Evolutionary conservation across 2,113 vertebrate species (phyloP).

Genomic region (Paratilapia polleni): DNA sequence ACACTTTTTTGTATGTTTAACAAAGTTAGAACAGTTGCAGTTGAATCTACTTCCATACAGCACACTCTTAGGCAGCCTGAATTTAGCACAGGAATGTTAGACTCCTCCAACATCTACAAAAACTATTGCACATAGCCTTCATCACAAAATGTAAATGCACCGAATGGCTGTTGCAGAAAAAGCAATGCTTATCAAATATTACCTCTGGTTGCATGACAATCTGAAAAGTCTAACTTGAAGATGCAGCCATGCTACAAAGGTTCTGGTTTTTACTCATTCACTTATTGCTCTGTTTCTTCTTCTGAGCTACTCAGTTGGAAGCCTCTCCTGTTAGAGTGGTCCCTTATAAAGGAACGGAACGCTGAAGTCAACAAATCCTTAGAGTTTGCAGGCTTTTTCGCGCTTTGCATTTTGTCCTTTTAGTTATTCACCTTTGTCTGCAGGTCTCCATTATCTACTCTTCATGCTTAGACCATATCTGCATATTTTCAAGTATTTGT

Average conservation of each 20-base stretch:
- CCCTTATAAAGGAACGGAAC: constrained; percentile 36
- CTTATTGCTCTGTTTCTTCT: neutral
- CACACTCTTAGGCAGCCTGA: too few relatives aligned
- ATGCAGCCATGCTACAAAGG: neutral
- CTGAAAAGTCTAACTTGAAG: neutral
- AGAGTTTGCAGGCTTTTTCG: neutral
- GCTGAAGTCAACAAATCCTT: constrained; percentile 17
- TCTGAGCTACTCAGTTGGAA: constrained; percentile 9
- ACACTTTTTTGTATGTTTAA: too few relatives aligned
- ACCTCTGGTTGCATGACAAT: neutral
- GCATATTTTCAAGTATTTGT: neutral
- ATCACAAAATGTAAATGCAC: neutral
- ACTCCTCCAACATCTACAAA: too few relatives aligned
- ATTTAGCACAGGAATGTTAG: too few relatives aligned
- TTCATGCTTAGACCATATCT: neutral
- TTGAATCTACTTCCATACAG: too few relatives aligned
- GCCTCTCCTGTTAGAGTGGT: neutral
- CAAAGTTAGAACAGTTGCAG: too few relatives aligned
- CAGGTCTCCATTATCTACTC: neutral
- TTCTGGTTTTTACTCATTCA: neutral
- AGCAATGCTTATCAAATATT: neutral
- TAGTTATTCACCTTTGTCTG: neutral
- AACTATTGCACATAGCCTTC: neutral
- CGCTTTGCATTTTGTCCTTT: neutral
- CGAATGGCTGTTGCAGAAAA: neutral